Evolutionary conservation across 2,888 invertebrate genomes (phyloP).

Genomic region (Pseudolycoriella hygida): DNA sequence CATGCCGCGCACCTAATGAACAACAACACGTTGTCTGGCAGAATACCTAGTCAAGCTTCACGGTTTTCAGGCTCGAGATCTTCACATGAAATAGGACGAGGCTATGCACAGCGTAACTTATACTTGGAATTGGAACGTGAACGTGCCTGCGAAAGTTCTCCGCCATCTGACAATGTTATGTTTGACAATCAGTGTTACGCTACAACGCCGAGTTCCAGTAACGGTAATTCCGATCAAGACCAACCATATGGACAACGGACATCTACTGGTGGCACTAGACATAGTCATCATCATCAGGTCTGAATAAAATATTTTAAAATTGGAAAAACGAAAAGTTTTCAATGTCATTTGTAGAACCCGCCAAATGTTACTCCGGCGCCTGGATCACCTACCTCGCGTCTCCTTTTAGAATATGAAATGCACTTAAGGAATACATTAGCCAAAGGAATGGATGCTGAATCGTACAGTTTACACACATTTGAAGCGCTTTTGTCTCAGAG

Average conservation of each 20-base stretch:
- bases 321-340: neutral
- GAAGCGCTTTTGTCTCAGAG: constrained; percentile 84
- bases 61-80: constrained; percentile 45
- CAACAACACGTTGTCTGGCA: constrained; percentile 34
- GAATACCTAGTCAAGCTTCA: constrained; percentile 45
- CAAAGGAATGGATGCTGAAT: constrained; percentile 90
- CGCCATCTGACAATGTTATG: constrained; percentile 83
- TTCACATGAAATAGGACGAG: constrained; percentile 52
- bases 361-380: constrained; percentile 57
- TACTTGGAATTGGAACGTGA: constrained; percentile 67
- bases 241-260: constrained; percentile 43
- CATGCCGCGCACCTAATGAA: constrained; percentile 33
- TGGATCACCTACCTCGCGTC: constrained; percentile 66
- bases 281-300: constrained; percentile 46
- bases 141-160: constrained; percentile 44
- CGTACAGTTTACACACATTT: constrained; percentile 84
- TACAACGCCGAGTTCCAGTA: constrained; percentile 84
- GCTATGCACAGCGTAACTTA: constrained; percentile 51
- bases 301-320: constrained; percentile 12
- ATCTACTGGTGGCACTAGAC: constrained; percentile 28
- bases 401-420: constrained; percentile 85
- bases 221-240: constrained; percentile 80
- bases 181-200: constrained; percentile 93
- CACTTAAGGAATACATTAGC: constrained; percentile 81
- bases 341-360: constrained; percentile 28